Evolutionary conservation across 1,140 invertebrate genomes (phyloP), one percentile per base, ranked within the genome.

Genomic region (Aricia agestis): DNA sequence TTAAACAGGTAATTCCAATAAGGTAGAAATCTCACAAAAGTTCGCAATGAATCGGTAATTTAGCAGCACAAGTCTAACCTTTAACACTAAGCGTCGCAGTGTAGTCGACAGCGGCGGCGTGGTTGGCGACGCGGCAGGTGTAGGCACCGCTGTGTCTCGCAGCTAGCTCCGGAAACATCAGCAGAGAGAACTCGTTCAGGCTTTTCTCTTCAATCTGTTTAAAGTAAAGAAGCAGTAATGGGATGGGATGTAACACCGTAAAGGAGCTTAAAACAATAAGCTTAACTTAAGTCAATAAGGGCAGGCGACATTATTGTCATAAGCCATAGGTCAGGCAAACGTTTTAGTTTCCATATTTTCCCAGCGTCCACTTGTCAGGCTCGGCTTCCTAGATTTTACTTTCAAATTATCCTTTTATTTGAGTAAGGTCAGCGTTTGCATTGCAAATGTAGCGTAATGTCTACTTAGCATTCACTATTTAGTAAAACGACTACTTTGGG

Each of bases 121-220:
- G 94, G 83, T 97, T 97, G 66, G 94, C 93, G 0, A 95, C 96
- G 18, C 95, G 93, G 84, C 96, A 97, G 0, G 96, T 97, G 86
- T 97, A 97, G 69, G 94, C 93, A 9, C 96, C 96, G 75, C 95
- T 95, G 84, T 97, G 96, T 5, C 92, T 88, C 1, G 94, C 93
- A 0, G 93, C 92, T 15, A 96, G 89, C 70, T 94, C 93, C 72
- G 94, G 93, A 79, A 96, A 95, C 71, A 95, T 92, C 36, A 96
- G 84, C 72, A 95, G 90, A 72, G 94, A 95, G 78, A 95, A 95
- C 79, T 95, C 95, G 74, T 95, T 94, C 58, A 94, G 89, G 75
- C 93, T 93, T 82, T 94, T 92, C 85, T 95, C 94, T 74, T 95
- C 93, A 71, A 96, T 94, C 92, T 95, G 82, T 17, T 65, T 36